These are phyloP conservation scores for Prolemur simus DNA, from an alignment of 2,113 vertebrate genomes.

Conservation along the genomic window DNA sequence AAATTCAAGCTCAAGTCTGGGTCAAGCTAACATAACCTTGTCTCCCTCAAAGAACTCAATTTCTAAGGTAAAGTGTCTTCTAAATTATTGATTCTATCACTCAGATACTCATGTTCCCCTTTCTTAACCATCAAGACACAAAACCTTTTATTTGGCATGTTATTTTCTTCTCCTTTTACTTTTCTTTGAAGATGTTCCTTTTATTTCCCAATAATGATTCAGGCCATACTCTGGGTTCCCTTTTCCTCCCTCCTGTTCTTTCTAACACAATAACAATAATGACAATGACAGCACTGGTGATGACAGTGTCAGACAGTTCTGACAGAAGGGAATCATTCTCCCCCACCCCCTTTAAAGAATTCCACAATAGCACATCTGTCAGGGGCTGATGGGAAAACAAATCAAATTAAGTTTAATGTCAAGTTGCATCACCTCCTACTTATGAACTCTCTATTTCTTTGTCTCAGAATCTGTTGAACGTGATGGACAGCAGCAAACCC, in stretches of 20 bases:
- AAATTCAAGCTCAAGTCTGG: neutral
- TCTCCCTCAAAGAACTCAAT: slow-evolving; percentile 4
- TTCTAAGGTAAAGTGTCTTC: neutral
- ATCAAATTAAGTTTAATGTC: slow-evolving; percentile 72
- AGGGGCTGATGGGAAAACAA: slow-evolving; percentile 63
- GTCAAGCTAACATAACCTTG: neutral
- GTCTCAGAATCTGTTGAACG: slow-evolving; percentile 51
- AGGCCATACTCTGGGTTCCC: neutral
- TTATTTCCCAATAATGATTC: slow-evolving; percentile 29
- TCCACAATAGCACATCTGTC: slow-evolving; percentile 61
- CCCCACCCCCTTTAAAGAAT: slow-evolving; percentile 40
- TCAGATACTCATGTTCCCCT: neutral
- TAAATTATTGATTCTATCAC: slow-evolving; percentile 20
- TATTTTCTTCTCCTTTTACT: slow-evolving; percentile 13
- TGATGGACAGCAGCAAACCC: slow-evolving; percentile 57
- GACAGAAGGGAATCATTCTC: neutral
- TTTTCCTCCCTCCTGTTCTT: slow-evolving; percentile 9
- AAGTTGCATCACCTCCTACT: slow-evolving; percentile 65
- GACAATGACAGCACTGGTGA: neutral
- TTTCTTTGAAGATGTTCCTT: slow-evolving; percentile 4
- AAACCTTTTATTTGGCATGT: neutral
- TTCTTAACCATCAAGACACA: neutral
- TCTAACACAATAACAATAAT: slow-evolving; percentile 58
- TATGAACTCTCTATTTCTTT: slow-evolving; percentile 68
- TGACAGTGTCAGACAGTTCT: slow-evolving; percentile 58